Base-by-base conservation (phyloP, 2,113 vertebrate species). In the Onychostruthus taczanowskii region DNA sequence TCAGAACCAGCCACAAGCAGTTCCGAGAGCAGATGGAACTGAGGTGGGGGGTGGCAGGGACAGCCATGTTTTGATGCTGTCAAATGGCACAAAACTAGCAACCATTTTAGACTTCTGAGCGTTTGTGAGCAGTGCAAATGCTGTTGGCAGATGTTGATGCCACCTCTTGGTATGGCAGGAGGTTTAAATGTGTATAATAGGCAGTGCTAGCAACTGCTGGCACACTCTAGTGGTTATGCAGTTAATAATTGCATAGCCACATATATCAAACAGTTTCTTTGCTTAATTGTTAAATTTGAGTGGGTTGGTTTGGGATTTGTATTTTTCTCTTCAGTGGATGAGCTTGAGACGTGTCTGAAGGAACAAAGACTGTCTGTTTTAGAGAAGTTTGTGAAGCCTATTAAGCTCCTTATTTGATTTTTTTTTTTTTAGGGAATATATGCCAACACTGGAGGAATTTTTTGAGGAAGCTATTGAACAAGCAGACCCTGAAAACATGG, bases 381-480 rank as follows among this genome's bases (percentile, higher is more conserved):
- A 14, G 33, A 59, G 24, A 24, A 59, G 35, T n/a, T 19, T 37
- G 9, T 82, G 53, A 75, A 27, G 20, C 17, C 8, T 79, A 21
- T 84, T 86, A 75, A 90, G 11, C 9, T 73, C 16, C 6, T 50
- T 66, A 11, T 67, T 97, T 28, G 95, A 66, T 58, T 78, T 61
- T 33, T 81, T 62, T 64, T n/a, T 53, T 85, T 86, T 41, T 46
- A 99, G 99, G 96, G 99, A 99, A 96, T 99, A 99, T 86, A 99
- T 99, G 99, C 99, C 99, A 15, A 98, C 99, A 0, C 93, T 99
- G 96, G 99, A 99, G 74, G 99, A 99, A 44, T 99, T 99, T 95
- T 99, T 99, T 87, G 98, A 99, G 53, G 99, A 99, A 96, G 99
- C 99, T 78, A 99, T 99, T 84, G 99, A 99, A 85, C 99, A 99